Evolutionary conservation across 2,888 invertebrate genomes (phyloP), one percentile per base, ranked within the genome.

Genomic region (Zygaena filipendulae): DNA sequence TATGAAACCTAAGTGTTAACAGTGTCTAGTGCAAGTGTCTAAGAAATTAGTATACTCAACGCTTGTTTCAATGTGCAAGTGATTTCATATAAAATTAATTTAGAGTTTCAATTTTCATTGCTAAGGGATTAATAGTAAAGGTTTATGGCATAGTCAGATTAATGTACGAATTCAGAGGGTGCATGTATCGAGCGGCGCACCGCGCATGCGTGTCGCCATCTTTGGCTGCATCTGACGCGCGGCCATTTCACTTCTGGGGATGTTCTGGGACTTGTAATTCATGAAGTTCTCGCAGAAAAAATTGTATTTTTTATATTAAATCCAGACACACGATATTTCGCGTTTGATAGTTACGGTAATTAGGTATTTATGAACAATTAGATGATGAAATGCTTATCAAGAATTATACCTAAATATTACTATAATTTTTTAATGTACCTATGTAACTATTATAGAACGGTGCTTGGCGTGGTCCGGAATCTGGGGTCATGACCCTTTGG

Each of bases 181-280:
- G 72, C 63, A 68, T 57, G 60, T 75, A 79, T 77, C 59, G 77
- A 77, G 72, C 77, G 74, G 56, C 35, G 38, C 34, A 54, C 28
- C 45, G 52, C 77, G 80, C 80, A 75, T 71, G 79, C 77, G 77
- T 55, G 54, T n/a, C 54, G 56, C 55, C 67, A 60, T 63, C 61
- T 61, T 59, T 57, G 56, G 57, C 61, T 69, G 69, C 74, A 71
- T 67, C 63, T 45, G 42, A 38, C 33, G 16, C 16, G 32, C 61
- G 49, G 64, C 72, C 72, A 69, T 71, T 70, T 71, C 67, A 63
- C 59, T 59, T 36, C 42, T 42, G 53, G 67, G 59, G 51, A 52
- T 57, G 33, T 45, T 45, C 47, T 44, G 47, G 49, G 40, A 49
- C n/a, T n/a, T n/a, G n/a, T n/a, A n/a, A n/a, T n/a, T n/a, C n/a